Percentiles rank a stretch among this genome's conserved stretches.
Conservation (phyloP, 2,113 vertebrate genomes). For the Nibea albiflora region DNA sequence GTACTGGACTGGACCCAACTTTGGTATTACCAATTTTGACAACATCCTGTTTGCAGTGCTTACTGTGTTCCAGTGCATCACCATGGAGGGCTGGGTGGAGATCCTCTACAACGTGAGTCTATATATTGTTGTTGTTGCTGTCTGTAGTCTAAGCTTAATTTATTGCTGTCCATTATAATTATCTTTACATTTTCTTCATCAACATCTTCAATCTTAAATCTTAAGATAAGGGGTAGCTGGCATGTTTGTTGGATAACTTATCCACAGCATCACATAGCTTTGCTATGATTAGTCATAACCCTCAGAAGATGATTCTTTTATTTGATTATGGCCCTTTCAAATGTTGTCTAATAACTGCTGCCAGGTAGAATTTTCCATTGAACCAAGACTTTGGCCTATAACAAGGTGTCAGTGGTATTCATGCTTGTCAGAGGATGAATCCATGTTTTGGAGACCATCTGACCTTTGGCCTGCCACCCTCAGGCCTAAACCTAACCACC, state of each 20-base stretch:
- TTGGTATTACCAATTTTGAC: conserved; percentile 98
- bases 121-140: not conserved
- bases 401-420: not conserved
- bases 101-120: conserved; percentile 95
- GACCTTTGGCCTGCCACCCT: not conserved
- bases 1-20: conserved; percentile 97
- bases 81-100: conserved; percentile 98
- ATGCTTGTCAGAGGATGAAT: not conserved
- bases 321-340: not conserved
- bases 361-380: not conserved
- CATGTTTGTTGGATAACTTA: not conserved
- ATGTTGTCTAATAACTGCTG: not conserved
- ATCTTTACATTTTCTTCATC: not conserved
- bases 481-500: not conserved
- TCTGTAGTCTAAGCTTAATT: not conserved
- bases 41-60: conserved; percentile 90
- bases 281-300: not conserved
- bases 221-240: not conserved
- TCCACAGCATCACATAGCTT: not conserved
- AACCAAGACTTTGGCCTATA: not conserved
- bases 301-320: not conserved
- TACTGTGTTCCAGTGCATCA: conserved; percentile 99
- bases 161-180: not conserved
- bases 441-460: not conserved
- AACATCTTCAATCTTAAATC: not conserved